Evolutionary conservation across 1,140 invertebrate species (phyloP), one percentile per base, ranked within the genome.

Genomic region (Scaptomyza graminum): DNA sequence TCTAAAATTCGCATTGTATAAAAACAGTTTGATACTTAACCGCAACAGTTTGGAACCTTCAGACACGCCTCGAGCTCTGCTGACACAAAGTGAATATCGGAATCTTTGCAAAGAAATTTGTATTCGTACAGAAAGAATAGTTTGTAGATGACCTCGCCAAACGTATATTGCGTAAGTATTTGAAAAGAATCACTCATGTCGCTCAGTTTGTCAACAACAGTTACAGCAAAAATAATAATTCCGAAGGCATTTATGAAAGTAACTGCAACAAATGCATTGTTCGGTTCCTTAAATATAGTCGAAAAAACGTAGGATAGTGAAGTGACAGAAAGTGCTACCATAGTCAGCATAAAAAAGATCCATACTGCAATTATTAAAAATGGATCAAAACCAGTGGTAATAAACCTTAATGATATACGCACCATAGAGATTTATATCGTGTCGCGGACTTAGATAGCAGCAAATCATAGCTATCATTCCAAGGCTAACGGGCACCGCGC

Each of bases 31-130:
- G 15, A 12, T 46, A 67, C 71, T 73, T 41, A 84, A 89, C 84
- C 28, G 76, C 85, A 85, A 55, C 84, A 89, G 13, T 79, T 65
- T 8, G 84, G 84, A 0, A 3, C 1, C 3, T 9, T 25, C 0
- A 51, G 0, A 50, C 84, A 90, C 0, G 66, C 28, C 6, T 59
- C 49, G 6, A 89, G 6, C 2, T 61, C 11, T 1, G 6, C n/a
- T 8, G 84, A 90, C 0, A 83, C 12, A n/a, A 85, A 90, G 0
- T 1, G 0, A 0, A 89, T 41, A 1, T 50, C 3, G 0, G 44
- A 6, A 67, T 89, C 71, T 2, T 9, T n/a, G 59, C 84, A 89
- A 0, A 52, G 12, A 4, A 50, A 22, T 0, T 50, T 25, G 15
- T 47, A 59, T 6, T 76, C 62, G 16, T 65, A 66, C 4, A 73